Evolutionary conservation across 2,797 vertebrate genomes (phyloP).

Genomic region (Dryobates pubescens): DNA sequence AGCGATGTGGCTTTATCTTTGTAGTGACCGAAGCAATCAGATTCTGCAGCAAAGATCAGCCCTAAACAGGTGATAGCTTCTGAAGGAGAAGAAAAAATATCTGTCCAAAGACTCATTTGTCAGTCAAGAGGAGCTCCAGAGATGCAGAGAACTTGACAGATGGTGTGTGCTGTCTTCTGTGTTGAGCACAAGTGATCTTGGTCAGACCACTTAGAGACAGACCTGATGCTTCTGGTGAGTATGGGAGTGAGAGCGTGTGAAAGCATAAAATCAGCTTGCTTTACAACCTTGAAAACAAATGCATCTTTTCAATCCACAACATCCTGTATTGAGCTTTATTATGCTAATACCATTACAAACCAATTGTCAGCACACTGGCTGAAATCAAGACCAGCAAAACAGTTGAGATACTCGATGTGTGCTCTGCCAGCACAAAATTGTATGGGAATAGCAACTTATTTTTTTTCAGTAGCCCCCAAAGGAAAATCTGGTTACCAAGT

Average conservation of each 20-base stretch:
- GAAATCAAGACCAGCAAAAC: neutral
- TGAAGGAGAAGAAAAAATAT: neutral
- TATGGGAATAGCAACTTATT: neutral
- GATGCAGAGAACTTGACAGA: neutral
- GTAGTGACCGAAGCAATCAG: neutral
- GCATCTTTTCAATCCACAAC: neutral
- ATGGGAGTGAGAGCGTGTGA: neutral
- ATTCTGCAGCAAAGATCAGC: neutral
- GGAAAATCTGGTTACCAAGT: neutral
- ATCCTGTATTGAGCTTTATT: neutral
- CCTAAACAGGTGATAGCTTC: neutral
- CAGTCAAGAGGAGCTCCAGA: neutral
- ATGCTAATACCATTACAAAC: neutral
- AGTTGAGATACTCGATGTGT: neutral
- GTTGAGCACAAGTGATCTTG: neutral
- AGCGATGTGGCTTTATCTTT: neutral
- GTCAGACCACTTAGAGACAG: accelerated
- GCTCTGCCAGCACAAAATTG: neutral
- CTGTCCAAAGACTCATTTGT: neutral
- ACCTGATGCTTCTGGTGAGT: neutral
- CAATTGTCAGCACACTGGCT: neutral
- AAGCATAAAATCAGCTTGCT: neutral
- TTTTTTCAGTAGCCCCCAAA: neutral
- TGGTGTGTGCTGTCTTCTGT: accelerated
- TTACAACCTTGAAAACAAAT: neutral